Base-by-base conservation (phyloP, 2,888 invertebrate genomes). In the Nomada hirtipes region DNA sequence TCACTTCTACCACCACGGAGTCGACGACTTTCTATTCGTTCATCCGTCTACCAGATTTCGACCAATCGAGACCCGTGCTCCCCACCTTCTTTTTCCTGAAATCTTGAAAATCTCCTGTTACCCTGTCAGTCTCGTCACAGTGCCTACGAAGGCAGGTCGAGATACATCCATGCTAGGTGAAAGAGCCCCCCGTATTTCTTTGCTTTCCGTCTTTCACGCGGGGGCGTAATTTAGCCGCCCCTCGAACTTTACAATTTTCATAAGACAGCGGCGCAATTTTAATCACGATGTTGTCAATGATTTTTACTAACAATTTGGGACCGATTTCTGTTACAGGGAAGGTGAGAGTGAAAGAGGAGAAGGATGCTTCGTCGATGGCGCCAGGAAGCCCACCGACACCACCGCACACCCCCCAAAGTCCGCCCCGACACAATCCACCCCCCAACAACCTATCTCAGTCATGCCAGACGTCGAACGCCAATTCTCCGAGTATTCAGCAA, bases 331-430 rank as follows among this genome's bases (percentile, higher is more conserved):
- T 92, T 86, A 15, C 90, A 93, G 93, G 91, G 70, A 92, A 91
- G 86, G 90, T 93, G 55, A 93, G 89, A 82, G 90, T 92, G 55
- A 93, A 93, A 76, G 93, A 93, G 65, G 93, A 93, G 59, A 93
- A 93, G 83, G 93, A 93, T 76, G 91, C 92, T 7, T 93, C 93
- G 55, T 92, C 93, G 82, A 93, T 91, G 91, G 93, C 93, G 68
- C 93, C 93, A 26, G 93, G 93, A 82, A 93, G 93, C 90, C 93
- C 93, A 3, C 93, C 93, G 63, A 93, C 93, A 68, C 93, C 93
- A 4, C 93, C 93, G 55, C 93, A 93, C 87, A 93, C 93, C 4
- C 93, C 93, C 1, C 93, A 93, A 80, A 93, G 93, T 82, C 93
- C 93, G 26, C 92, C 92, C 10, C 90, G 93, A 15, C 93, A 92